Conservation (phyloP, 2,888 invertebrate genomes). For the Pseudolycoriella hygida region DNA sequence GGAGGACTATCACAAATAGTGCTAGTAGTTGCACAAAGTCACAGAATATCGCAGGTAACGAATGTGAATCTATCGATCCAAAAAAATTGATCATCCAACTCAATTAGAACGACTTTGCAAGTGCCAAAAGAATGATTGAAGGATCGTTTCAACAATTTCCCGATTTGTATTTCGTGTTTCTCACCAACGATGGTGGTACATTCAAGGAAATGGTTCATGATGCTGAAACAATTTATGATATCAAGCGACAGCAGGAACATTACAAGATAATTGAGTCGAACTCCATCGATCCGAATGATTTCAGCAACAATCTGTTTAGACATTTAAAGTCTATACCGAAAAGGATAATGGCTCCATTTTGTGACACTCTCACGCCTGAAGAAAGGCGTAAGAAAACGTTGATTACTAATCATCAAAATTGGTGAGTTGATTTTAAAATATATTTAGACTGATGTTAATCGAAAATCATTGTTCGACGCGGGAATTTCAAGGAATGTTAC, state of each 20-base stretch:
- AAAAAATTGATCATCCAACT: background rate
- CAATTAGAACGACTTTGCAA: conserved; percentile 11
- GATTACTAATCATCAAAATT: background rate
- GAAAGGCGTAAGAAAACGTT: background rate
- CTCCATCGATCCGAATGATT: conserved; percentile 5
- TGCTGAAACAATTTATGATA: conserved; percentile 5
- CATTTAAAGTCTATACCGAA: conserved; percentile 20
- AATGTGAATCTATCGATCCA: background rate
- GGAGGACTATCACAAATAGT: conserved; percentile 33
- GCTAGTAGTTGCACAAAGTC: conserved; percentile 33
- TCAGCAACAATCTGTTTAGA: conserved; percentile 17
- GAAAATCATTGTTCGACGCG: too few relatives aligned
- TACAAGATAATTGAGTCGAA: conserved; percentile 3
- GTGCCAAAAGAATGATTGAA: conserved; percentile 10
- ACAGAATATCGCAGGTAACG: conserved; percentile 25
- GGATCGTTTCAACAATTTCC: conserved; percentile 15
- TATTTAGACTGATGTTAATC: too few relatives aligned
- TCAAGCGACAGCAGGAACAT: background rate
- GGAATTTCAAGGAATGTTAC: too few relatives aligned
- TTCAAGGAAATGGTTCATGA: conserved; percentile 27
- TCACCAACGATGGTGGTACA: conserved; percentile 28
- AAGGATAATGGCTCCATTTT: conserved; percentile 20
- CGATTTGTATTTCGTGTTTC: conserved; percentile 36
- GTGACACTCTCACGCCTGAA: conserved; percentile 8
- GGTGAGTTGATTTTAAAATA: background rate